Evolutionary conservation across 2,797 vertebrate species (phyloP).

Genomic region (Thunnus albacares): DNA sequence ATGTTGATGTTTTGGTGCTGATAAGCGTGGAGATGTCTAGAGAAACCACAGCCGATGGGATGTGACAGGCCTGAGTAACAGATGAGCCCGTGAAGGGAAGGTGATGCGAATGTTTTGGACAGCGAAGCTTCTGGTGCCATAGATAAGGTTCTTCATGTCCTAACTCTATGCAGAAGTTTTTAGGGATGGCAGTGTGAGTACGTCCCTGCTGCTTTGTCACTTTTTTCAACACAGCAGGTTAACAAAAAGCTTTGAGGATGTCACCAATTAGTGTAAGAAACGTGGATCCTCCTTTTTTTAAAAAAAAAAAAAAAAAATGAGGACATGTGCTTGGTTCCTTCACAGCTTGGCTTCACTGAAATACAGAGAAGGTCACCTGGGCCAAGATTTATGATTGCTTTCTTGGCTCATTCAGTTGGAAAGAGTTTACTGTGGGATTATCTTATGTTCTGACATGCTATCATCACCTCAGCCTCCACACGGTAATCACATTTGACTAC

Average conservation of each 20-base stretch:
- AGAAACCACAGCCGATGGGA: constrained; percentile 63
- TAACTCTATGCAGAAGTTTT: neutral
- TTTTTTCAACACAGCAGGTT: neutral
- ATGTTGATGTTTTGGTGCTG: constrained; percentile 54
- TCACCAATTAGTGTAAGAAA: constrained; percentile 48
- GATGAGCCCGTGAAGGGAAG: constrained; percentile 35
- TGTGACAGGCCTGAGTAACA: constrained; percentile 52
- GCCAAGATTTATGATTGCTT: constrained; percentile 64
- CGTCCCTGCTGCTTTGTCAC: constrained; percentile 18
- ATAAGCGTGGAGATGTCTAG: constrained; percentile 60
- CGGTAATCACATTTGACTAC: constrained; percentile 60
- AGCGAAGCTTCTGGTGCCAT: constrained; percentile 42
- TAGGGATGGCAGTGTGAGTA: neutral
- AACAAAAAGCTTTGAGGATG: constrained; percentile 39
- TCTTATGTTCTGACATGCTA: constrained; percentile 53
- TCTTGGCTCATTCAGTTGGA: constrained; percentile 55
- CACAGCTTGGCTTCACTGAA: constrained; percentile 26
- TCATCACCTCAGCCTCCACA: constrained; percentile 54
- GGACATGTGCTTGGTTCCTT: constrained; percentile 39
- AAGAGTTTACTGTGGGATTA: constrained; percentile 52
- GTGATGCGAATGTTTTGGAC: constrained; percentile 42
- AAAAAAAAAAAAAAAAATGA: neutral
- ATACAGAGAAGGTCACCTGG: constrained; percentile 38
- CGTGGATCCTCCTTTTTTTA: constrained; percentile 2
- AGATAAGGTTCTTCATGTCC: constrained; percentile 11